These are phyloP conservation scores for Protobothrops flavoviridis DNA, from an alignment of 2,113 vertebrate species.

Conservation along the genomic window DNA sequence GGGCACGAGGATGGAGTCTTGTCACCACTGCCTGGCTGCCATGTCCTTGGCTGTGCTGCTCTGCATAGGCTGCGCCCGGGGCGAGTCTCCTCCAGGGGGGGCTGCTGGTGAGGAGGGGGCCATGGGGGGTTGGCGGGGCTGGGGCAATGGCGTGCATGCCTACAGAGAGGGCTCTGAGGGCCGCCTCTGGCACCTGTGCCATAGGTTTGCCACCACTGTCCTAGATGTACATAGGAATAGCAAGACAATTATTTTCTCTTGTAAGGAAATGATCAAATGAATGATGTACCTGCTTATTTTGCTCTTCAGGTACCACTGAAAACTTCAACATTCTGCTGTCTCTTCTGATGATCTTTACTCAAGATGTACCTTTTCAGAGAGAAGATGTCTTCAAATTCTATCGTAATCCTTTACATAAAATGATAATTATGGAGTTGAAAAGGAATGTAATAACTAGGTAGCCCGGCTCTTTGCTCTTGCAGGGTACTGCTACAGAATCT, in stretches of 20 bases:
- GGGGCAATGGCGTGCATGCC: no score
- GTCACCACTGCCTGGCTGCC: no score
- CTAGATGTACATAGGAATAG: neutral
- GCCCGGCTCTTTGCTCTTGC: neutral
- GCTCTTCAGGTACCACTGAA: neutral
- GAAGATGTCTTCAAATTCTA: neutral
- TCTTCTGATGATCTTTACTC: neutral
- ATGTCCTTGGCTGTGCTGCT: no score
- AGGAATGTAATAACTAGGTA: neutral
- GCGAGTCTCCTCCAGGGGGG: no score
- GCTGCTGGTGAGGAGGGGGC: no score
- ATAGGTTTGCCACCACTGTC: no score
- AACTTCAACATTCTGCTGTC: neutral
- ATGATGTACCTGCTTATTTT: neutral
- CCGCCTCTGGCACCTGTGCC: no score
- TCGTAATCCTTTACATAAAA: neutral
- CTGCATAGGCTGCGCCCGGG: no score
- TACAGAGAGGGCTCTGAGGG: no score
- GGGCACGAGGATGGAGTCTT: no score
- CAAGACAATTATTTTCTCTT: neutral
- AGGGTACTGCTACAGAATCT: neutral
- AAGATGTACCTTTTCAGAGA: neutral
- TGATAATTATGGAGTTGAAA: neutral
- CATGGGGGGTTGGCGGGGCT: no score
- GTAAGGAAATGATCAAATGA: neutral